phyloP scores from a whole-genome alignment of 2,797 vertebrate genomes.

The Protosalanx chinensis region DNA sequence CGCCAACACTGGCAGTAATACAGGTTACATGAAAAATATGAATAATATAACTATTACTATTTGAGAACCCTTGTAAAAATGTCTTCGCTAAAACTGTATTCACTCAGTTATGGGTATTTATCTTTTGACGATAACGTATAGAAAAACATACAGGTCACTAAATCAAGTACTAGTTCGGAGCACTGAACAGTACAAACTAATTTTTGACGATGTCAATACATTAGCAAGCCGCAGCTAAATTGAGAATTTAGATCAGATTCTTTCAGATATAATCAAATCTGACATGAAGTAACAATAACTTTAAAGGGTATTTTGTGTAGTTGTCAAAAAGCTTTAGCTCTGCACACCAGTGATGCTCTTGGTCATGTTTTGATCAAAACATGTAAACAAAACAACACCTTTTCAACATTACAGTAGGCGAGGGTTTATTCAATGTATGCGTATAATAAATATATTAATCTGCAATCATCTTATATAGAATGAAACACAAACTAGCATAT shows the following conservation, averaged over 20 bases:
- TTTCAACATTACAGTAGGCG: constrained; percentile 33
- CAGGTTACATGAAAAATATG: not conserved
- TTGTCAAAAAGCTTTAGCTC: not conserved
- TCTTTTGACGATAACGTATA: not conserved
- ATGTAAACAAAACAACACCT: no score
- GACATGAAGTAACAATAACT: not conserved
- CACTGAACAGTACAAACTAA: no score
- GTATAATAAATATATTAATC: constrained; percentile 69
- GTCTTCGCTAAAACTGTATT: not conserved
- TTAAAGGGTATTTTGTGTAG: not conserved
- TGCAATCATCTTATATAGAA: constrained; percentile 49
- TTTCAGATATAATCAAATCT: constrained; percentile 24
- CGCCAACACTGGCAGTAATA: not conserved
- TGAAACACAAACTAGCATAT: constrained; percentile 36
- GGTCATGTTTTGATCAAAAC: no score
- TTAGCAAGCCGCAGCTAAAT: constrained; percentile 33
- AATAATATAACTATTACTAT: not conserved
- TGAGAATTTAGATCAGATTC: constrained; percentile 16
- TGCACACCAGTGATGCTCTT: not conserved
- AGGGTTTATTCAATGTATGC: constrained; percentile 64
- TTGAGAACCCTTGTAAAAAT: not conserved
- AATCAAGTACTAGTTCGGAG: not conserved
- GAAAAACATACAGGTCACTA: not conserved
- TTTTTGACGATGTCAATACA: no score
- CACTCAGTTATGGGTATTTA: not conserved